Evolutionary conservation across 2,113 vertebrate genomes (phyloP).

Genomic region (Anser cygnoides): DNA sequence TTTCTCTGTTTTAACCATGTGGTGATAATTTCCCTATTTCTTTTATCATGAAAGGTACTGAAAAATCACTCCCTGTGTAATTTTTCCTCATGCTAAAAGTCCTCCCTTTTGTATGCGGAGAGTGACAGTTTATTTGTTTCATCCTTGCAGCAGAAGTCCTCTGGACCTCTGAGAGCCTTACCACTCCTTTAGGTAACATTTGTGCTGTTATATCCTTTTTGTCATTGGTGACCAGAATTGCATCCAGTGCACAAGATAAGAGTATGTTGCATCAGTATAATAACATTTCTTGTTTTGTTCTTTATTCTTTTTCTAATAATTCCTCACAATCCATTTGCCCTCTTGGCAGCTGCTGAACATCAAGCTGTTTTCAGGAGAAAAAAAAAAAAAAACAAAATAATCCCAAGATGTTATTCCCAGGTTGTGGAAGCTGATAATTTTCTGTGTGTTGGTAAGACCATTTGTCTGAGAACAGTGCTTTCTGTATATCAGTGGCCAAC

Average conservation of each 20-base stretch:
- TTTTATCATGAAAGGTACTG: background rate
- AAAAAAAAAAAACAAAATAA: background rate
- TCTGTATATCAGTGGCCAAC: background rate
- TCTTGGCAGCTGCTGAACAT: background rate
- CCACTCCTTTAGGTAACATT: background rate
- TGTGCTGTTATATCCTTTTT: background rate
- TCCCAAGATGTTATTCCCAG: background rate
- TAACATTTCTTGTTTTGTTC: conserved; percentile 49
- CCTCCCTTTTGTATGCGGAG: background rate
- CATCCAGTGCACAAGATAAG: background rate
- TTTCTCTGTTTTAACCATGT: background rate
- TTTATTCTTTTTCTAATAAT: background rate
- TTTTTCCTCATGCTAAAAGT: background rate
- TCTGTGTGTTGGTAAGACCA: background rate
- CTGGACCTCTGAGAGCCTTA: background rate
- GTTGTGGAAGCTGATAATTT: background rate
- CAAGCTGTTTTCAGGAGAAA: background rate
- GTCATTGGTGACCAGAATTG: background rate
- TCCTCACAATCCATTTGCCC: background rate
- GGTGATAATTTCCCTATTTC: background rate
- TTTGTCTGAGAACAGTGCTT: background rate
- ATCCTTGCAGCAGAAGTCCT: background rate
- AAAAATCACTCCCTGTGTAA: background rate
- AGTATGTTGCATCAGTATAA: background rate
- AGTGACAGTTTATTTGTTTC: background rate